These are phyloP conservation scores for Carollia perspicillata DNA, from an alignment of 2,113 vertebrate genomes.

Conservation along the genomic window DNA sequence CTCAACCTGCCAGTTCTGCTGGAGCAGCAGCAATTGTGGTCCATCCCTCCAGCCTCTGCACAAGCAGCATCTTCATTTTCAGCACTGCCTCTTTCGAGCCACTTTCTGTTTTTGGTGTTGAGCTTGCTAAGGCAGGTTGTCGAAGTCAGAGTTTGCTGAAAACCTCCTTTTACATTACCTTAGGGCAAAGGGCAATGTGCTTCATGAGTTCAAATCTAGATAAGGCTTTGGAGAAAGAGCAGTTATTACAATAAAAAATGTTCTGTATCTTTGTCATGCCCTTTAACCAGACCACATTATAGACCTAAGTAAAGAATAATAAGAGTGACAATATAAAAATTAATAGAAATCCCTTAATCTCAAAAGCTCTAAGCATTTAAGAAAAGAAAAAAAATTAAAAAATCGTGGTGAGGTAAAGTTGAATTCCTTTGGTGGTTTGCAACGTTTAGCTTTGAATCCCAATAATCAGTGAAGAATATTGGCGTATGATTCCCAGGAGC, in stretches of 20 bases:
- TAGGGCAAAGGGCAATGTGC: background rate
- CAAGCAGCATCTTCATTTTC: background rate
- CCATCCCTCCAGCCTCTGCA: background rate
- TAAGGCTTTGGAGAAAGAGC: background rate
- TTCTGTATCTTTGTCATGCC: background rate
- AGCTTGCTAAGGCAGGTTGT: background rate
- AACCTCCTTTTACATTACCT: background rate
- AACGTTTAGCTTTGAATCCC: slow-evolving; percentile 58
- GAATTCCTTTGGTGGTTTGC: slow-evolving; percentile 58
- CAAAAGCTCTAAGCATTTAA: background rate
- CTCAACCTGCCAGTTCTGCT: background rate
- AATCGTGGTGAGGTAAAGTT: background rate
- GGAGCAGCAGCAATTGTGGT: background rate
- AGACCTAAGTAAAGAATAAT: background rate
- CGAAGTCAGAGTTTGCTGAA: background rate
- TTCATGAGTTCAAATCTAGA: slow-evolving; percentile 28
- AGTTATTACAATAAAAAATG: slow-evolving; percentile 2
- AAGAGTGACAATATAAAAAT: background rate
- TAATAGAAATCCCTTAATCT: slow-evolving; percentile 26
- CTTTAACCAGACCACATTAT: background rate
- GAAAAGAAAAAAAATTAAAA: background rate
- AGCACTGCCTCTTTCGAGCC: background rate
- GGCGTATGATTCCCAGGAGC: slow-evolving; percentile 31
- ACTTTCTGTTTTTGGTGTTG: background rate
- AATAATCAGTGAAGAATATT: slow-evolving; percentile 49